Evolutionary conservation across 2,113 vertebrate species (phyloP).

Genomic region (Zosterops borbonicus): DNA sequence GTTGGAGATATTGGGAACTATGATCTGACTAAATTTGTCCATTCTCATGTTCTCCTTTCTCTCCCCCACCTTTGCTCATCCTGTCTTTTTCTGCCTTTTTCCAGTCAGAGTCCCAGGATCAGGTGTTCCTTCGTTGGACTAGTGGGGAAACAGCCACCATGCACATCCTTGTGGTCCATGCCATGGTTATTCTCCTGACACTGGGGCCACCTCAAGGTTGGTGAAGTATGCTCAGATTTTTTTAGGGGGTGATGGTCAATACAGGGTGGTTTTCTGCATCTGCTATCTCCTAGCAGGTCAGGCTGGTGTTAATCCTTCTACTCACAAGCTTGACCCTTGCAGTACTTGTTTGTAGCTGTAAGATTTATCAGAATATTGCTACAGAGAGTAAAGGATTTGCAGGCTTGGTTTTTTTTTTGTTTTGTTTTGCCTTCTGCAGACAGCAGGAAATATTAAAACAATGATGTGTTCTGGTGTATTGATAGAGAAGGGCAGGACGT

Average conservation of each 20-base stretch:
- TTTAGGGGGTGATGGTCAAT: neutral
- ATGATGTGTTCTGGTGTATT: neutral
- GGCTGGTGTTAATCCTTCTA: neutral
- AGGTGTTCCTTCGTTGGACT: conserved; percentile 96
- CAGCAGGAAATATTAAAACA: neutral
- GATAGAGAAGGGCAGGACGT: neutral
- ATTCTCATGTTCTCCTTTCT: neutral
- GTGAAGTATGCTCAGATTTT: neutral
- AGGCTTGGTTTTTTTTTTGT: neutral
- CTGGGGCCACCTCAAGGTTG: conserved; percentile 91
- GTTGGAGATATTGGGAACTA: neutral
- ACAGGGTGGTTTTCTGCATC: neutral
- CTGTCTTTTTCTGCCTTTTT: neutral
- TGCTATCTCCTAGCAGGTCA: neutral
- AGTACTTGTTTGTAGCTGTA: neutral
- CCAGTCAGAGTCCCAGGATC: conserved; percentile 96
- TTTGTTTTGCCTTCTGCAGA: neutral
- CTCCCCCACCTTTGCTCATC: neutral
- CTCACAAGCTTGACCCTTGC: neutral
- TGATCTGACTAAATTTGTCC: neutral
- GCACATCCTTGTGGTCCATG: conserved; percentile 97
- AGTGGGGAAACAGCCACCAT: conserved; percentile 96
- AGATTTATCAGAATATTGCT: neutral
- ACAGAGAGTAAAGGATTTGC: neutral
- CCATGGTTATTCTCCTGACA: conserved; percentile 96